Conservation (phyloP, 1,140 invertebrate species). For the Drosophila teissieri region DNA sequence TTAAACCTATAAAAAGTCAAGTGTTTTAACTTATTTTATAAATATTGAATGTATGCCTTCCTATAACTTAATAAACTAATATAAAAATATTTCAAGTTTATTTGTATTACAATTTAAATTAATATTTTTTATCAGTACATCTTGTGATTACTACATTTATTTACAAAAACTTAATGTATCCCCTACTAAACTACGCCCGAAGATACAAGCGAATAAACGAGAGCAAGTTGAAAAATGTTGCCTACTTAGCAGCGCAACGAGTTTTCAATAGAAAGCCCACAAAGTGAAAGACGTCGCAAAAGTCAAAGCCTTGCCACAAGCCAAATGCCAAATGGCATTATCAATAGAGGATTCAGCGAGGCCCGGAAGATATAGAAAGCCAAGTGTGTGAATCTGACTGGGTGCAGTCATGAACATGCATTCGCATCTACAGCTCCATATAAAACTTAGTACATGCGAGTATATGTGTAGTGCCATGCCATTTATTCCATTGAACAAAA, state of each 20-base stretch:
- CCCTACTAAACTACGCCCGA: slow-evolving; percentile 1
- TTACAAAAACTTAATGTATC: slow-evolving; percentile 22
- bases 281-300: slow-evolving; percentile 39
- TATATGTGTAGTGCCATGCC: slow-evolving; percentile 28
- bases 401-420: slow-evolving; percentile 31
- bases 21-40: no score
- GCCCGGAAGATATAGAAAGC: slow-evolving; percentile 14
- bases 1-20: no score
- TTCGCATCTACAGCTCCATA: background rate
- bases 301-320: slow-evolving; percentile 43
- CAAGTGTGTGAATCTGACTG: slow-evolving; percentile 15
- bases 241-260: slow-evolving; percentile 36
- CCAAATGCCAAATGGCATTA: slow-evolving; percentile 45
- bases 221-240: slow-evolving; percentile 18
- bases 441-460: background rate
- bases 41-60: no score
- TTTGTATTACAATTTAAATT: no score
- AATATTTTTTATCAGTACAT: no score
- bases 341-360: slow-evolving; percentile 39
- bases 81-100: no score
- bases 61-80: no score
- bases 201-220: slow-evolving; percentile 15
- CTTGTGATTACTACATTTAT: background rate
- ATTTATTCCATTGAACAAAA: slow-evolving; percentile 59
- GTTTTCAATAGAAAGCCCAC: slow-evolving; percentile 28